Base-by-base conservation (phyloP, 2,797 vertebrate genomes). In the Karalla daura region DNA sequence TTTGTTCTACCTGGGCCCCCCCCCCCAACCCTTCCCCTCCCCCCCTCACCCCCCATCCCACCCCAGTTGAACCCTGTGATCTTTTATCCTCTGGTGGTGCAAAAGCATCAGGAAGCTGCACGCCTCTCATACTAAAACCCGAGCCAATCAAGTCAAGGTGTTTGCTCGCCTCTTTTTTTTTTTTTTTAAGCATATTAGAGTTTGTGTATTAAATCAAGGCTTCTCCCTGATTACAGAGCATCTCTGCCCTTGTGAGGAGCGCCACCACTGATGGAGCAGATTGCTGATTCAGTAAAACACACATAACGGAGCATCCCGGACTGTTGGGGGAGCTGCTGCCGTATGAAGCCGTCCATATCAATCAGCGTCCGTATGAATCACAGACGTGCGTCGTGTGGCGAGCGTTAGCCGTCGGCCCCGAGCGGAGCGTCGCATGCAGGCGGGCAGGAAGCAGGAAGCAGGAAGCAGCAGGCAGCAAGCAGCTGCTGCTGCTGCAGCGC, bases 381-480 rank as follows among this genome's bases (percentile, higher is more conserved):
- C 18, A 45, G 24, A 18, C 15, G 7, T 53, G 17, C 32, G 24
- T 77, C 80, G 45, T 44, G 56, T 23, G 67, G 56, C 71, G 63
- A 50, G 18, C 53, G 73, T 39, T 18, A 49, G 59, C 50, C 23
- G 20, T 72, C 71, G 64, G 71, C 65, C 68, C 65, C 63, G 63
- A 59, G 71, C 72, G 33, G 1, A 40, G 59, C 28, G 51, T 69
- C 83, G 81, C 87, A 82, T 69, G 59, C 65, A 13, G 10, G 15
- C n/a, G n/a, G 59, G 73, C 73, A 78, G 83, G 82, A 86, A 86
- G 87, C 81, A 70, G 77, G n/a, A n/a, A n/a, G n/a, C n/a, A n/a
- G n/a, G n/a, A n/a, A 61, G 73, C 73, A 78, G 83, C 83, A 86
- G 86, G 87, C 81, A 70, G 77, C n/a, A n/a, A n/a, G n/a, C n/a